These are phyloP conservation scores for Bellardia pandia DNA, from an alignment of 2,888 invertebrate species.

Conservation along the genomic window DNA sequence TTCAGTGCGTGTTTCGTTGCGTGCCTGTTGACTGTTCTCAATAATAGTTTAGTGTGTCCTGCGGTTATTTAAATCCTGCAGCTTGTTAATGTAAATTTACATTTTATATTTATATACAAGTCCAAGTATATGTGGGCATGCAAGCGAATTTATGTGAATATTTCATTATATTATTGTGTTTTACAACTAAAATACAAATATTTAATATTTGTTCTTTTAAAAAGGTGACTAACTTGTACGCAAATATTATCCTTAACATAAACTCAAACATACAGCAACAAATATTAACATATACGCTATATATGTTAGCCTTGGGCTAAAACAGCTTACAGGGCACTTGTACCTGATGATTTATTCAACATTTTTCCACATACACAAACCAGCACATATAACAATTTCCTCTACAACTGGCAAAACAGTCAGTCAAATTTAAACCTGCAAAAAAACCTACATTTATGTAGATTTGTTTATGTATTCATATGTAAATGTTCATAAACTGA, in stretches of 20 bases:
- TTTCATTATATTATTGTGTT: slow-evolving; percentile 51
- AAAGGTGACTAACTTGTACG: slow-evolving; percentile 68
- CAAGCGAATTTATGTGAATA: slow-evolving; percentile 20
- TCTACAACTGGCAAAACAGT: slow-evolving; percentile 52
- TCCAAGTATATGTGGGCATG: neutral
- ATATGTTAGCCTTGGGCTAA: slow-evolving; percentile 63
- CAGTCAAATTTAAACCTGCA: slow-evolving; percentile 31
- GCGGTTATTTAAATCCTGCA: slow-evolving; percentile 42
- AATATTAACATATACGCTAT: neutral
- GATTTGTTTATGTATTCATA: neutral
- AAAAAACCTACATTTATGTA: slow-evolving; percentile 1
- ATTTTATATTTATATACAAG: neutral
- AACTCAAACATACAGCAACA: neutral
- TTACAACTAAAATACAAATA: slow-evolving; percentile 54
- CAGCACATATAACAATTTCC: neutral
- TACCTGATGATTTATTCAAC: slow-evolving; percentile 70
- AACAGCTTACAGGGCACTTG: slow-evolving; percentile 65
- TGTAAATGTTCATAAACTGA: slow-evolving; percentile 50
- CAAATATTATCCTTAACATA: slow-evolving; percentile 56
- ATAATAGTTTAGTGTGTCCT: slow-evolving; percentile 6
- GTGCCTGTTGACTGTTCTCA: neutral
- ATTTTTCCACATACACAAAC: slow-evolving; percentile 27
- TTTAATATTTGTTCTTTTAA: slow-evolving; percentile 58
- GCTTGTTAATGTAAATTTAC: neutral
- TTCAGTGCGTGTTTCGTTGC: neutral